A percentile compares a stretch with the other conserved stretches of the same genome.
Evolutionary conservation across 1,140 invertebrate genomes (phyloP).

Genomic region (Drosophila littoralis): DNA sequence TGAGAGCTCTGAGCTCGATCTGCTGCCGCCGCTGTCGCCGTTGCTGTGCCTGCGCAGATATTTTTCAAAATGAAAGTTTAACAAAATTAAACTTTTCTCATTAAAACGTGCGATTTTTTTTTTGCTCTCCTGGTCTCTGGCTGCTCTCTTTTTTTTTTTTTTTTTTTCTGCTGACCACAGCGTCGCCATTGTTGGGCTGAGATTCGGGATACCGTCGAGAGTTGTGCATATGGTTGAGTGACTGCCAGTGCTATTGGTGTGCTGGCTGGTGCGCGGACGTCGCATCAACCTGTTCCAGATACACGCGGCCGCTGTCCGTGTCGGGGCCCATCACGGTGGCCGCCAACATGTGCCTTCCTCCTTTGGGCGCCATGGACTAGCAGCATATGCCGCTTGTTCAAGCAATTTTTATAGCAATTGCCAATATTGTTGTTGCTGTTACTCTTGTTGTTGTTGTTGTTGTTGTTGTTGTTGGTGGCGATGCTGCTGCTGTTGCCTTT

Average conservation of each 20-base stretch:
- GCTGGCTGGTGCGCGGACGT: not conserved
- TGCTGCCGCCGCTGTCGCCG: constrained; percentile 11
- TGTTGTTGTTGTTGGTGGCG: constrained; percentile 21
- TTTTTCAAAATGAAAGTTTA: constrained; percentile 84
- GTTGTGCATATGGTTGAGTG: constrained; percentile 75
- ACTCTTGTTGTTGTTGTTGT: constrained; percentile 25
- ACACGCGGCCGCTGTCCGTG: constrained; percentile 26
- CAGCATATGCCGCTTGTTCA: constrained; percentile 73
- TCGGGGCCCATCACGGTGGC: constrained; percentile 8
- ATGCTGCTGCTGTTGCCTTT: constrained; percentile 28
- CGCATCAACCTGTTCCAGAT: constrained; percentile 46
- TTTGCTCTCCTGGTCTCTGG: constrained; percentile 7
- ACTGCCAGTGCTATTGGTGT: constrained; percentile 32
- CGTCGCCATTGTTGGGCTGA: constrained; percentile 68
- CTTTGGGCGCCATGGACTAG: constrained; percentile 38
- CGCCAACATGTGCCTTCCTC: constrained; percentile 42
- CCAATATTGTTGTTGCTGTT: constrained; percentile 60
- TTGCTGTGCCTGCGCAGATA: constrained; percentile 63
- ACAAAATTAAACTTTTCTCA: constrained; percentile 84
- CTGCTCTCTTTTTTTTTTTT: constrained; percentile 9
- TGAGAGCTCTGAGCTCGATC: constrained; percentile 13
- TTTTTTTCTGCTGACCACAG: constrained; percentile 65
- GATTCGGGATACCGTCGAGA: constrained; percentile 55
- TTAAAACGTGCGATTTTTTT: constrained; percentile 84
- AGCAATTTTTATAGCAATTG: constrained; percentile 79